Percentiles rank a stretch among this genome's conserved stretches.
phyloP scores from a whole-genome alignment of 2,113 vertebrate genomes.

The Merops nubicus region DNA sequence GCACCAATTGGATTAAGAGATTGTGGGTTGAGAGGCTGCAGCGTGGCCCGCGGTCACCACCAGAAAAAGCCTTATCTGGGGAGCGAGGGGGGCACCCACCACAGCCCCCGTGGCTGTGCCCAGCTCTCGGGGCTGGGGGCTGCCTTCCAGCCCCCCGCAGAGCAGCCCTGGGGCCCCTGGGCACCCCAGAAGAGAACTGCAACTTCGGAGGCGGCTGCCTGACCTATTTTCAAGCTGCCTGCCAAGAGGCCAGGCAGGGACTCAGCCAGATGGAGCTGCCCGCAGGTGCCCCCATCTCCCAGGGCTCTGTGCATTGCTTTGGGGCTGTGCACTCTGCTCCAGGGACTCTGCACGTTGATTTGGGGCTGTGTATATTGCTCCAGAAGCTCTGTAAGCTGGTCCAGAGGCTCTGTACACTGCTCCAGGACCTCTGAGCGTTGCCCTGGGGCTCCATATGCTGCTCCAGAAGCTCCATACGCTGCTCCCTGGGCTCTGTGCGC shows the following conservation, averaged over 20 bases:
- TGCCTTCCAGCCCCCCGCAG: neutral
- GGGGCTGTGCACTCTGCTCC: neutral
- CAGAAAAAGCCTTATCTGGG: constrained; percentile 21
- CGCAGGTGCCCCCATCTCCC: neutral
- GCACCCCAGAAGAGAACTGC: neutral
- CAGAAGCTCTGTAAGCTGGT: neutral
- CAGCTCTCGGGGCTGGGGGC: neutral
- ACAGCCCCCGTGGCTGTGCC: neutral
- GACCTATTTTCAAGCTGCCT: neutral
- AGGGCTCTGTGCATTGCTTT: neutral
- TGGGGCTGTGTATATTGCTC: neutral
- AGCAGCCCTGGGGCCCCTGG: neutral
- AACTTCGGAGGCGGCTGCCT: neutral
- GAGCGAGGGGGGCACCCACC: neutral
- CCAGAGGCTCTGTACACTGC: neutral
- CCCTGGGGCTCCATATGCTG: neutral
- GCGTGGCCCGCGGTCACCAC: neutral
- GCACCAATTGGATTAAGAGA: constrained; percentile 47
- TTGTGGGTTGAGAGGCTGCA: constrained; percentile 38
- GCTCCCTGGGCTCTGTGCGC: neutral
- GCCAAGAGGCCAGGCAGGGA: neutral
- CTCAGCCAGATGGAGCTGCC: neutral
- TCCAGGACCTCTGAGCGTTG: neutral
- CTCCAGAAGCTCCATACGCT: neutral
- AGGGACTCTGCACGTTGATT: neutral